These are phyloP conservation scores for Leptoteleia sp. DNA, from an alignment of 1,140 invertebrate species.

Conservation along the genomic window DNA sequence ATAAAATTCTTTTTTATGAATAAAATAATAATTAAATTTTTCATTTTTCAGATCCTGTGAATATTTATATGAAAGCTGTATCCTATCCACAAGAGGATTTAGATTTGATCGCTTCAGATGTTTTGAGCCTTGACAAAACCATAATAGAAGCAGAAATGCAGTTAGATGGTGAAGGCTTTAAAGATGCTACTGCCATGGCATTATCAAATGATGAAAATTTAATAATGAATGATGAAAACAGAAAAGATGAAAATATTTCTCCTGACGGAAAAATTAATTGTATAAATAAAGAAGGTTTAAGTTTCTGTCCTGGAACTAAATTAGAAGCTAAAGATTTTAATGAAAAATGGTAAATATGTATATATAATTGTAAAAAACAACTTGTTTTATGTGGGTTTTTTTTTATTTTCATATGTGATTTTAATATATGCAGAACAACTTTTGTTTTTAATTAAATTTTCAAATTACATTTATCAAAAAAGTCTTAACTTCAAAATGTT, in stretches of 20 bases:
- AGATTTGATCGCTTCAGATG: slow-evolving; percentile 71
- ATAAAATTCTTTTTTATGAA: too few relatives aligned
- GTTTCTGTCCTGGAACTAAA: slow-evolving; percentile 83
- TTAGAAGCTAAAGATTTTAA: slow-evolving; percentile 88
- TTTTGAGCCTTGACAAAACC: slow-evolving; percentile 63
- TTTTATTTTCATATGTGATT: too few relatives aligned
- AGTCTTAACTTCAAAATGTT: too few relatives aligned
- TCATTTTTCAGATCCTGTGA: slow-evolving; percentile 70
- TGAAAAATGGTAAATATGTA: slow-evolving; percentile 83
- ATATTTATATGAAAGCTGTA: slow-evolving; percentile 71
- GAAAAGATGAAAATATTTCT: slow-evolving; percentile 62
- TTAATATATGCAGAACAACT: too few relatives aligned
- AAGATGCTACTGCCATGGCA: slow-evolving; percentile 25
- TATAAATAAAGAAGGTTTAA: slow-evolving; percentile 72
- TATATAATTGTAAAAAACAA: too few relatives aligned
- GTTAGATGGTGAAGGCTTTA: slow-evolving; percentile 23
- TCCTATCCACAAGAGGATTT: slow-evolving; percentile 73
- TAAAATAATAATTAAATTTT: too few relatives aligned
- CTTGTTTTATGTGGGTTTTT: too few relatives aligned
- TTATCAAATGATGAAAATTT: slow-evolving; percentile 41
- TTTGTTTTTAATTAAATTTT: too few relatives aligned
- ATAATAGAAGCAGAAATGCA: slow-evolving; percentile 36
- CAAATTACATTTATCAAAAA: too few relatives aligned
- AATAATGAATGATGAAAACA: slow-evolving; percentile 64
- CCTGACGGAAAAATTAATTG: slow-evolving; percentile 68